Evolutionary conservation across 1,140 invertebrate genomes (phyloP), one percentile per base, ranked within the genome.

Genomic region (Atta colombica): DNA sequence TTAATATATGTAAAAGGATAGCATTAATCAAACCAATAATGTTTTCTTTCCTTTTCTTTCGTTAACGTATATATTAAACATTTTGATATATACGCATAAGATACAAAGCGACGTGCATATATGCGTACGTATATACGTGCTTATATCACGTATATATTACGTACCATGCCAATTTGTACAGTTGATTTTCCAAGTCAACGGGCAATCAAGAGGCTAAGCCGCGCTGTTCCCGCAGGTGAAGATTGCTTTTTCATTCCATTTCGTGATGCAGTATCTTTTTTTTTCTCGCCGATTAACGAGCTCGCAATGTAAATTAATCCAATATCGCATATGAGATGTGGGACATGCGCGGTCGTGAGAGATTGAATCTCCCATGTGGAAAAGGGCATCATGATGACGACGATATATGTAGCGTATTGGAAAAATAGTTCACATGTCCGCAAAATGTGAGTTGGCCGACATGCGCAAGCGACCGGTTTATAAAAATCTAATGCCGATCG

Each of bases 131-230:
- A 6, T 28, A 6, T 51, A 16, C 12, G 1, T n/a, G 39, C 28
- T n/a, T 55, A 12, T 60, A 18, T 68, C 49, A 14, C 16, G 53
- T 12, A 5, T 18, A 7, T 84, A 21, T 31, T 45, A 31, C 25
- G 5, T 14, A 74, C 16, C n/a, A 14, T 65, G n/a, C 10, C 80
- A 88, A 89, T 80, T 89, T 66, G 88, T 86, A 75, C 85, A 84
- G 63, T 90, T 89, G 88, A 89, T 89, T 90, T 90, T 90, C 88
- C 88, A 89, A 90, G 89, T 90, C 89, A 87, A 74, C 77, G 85
- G 75, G 28, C 88, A 82, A 89, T 89, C 88, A 77, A 61, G 25
- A 87, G 81, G 55, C 58, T 78, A 85, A 90, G 75, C 71, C 68
- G 51, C 63, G 53, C 53, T 65, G 55, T 87, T 65, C 55, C 49